Conservation (phyloP, 2,888 invertebrate genomes). For the Drosophila stalkeri region DNA sequence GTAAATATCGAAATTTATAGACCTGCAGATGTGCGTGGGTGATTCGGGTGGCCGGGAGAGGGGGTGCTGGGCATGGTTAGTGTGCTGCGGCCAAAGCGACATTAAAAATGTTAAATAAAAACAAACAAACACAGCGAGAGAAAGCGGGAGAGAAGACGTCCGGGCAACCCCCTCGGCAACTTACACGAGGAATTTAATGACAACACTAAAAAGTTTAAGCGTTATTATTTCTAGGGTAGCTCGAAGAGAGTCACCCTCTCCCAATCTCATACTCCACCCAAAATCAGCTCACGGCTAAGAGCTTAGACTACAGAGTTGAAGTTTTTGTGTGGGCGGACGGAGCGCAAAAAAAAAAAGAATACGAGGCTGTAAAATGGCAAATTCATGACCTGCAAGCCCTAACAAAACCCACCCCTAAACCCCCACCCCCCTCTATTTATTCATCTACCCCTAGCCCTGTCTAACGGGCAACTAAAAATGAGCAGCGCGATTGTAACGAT, state of each 20-base stretch:
- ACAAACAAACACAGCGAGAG: slow-evolving; percentile 50
- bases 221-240: slow-evolving; percentile 85
- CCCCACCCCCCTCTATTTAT: too few species aligned
- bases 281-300: slow-evolving; percentile 76
- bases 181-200: slow-evolving; percentile 85
- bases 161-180: slow-evolving; percentile 58
- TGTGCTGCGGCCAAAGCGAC: slow-evolving; percentile 73
- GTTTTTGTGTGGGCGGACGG: slow-evolving; percentile 38
- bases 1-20: slow-evolving; percentile 85
- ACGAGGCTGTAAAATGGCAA: slow-evolving; percentile 85
- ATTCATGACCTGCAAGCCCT: slow-evolving; percentile 84
- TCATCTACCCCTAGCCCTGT: slow-evolving; percentile 19
- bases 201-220: slow-evolving; percentile 85
- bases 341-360: slow-evolving; percentile 67
- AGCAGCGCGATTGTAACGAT: slow-evolving; percentile 73
- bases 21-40: slow-evolving; percentile 76
- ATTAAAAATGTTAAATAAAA: slow-evolving; percentile 84
- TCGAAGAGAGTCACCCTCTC: slow-evolving; percentile 28
- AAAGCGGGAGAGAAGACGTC: neutral
- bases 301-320: slow-evolving; percentile 58
- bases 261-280: neutral
- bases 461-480: slow-evolving; percentile 78
- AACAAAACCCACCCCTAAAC: neutral
- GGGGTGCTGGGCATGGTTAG: slow-evolving; percentile 36
- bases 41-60: neutral